Evolutionary conservation across 2,797 vertebrate genomes (phyloP), one percentile per base, ranked within the genome.

Genomic region (Takifugu ocellatus): DNA sequence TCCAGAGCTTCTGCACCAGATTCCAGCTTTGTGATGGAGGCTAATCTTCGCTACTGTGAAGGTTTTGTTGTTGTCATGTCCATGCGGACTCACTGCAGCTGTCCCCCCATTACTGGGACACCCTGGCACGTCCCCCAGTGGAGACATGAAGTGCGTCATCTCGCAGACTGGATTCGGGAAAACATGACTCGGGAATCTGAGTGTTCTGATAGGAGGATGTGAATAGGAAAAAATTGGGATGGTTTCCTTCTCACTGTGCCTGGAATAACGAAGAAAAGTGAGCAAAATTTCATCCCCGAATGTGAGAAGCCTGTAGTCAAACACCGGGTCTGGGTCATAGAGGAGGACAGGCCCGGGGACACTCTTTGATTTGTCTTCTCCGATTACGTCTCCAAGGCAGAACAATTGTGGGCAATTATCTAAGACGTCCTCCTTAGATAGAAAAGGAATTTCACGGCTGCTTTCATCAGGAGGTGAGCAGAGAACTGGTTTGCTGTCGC

Each of bases 111-210:
- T 60, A 25, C 45, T 10, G 3, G 83, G 69, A 27, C 76, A 56
- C 44, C 12, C 45, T 63, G 83, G 79, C 33, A 75, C 39, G 10
- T 78, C 45, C 61, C 59, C 74, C 62, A 87, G 49, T 1, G 83
- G 81, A 17, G 68, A 79, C 49, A 66, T 10, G 61, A 46, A 51
- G 0, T 78, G 63, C 15, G 57, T 53, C 12, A 54, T 52, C 3
- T 75, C 25, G 14, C 33, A 39, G 49, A 81, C 73, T n/a, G 57
- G 29, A 0, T 61, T 70, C 39, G 78, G 84, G 39, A 93, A 84
- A 65, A 88, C 81, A 1, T 83, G 84, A 73, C 93, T 90, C 0
- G 93, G 91, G 72, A 94, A 89, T 2, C 91, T 90, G 79, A 96
- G 72, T 0, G 91, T 90, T 80, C 77, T 80, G 21, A 84, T 45